phyloP scores from a whole-genome alignment of 2,888 invertebrate genomes.

The Sclerodermus sp. region DNA sequence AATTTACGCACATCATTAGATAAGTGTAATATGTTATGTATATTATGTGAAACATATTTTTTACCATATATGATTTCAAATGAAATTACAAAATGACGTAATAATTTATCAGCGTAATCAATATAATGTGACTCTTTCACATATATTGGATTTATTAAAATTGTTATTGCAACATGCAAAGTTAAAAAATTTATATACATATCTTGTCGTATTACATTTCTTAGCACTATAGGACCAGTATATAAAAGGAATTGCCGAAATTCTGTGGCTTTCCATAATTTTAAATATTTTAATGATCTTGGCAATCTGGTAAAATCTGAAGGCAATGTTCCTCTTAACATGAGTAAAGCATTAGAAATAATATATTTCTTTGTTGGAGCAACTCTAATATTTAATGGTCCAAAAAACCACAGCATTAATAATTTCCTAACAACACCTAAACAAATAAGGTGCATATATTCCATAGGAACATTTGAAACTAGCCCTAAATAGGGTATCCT shows the following conservation, averaged over 20 bases:
- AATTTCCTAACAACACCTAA: conserved; percentile 20
- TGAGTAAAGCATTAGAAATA: conserved; percentile 15
- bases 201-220: conserved; percentile 17
- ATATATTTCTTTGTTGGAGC: conserved; percentile 7
- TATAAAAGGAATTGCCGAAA: conserved; percentile 33
- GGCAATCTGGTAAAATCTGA: conserved; percentile 31
- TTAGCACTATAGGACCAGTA: conserved; percentile 31
- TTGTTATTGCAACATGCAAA: conserved; percentile 25
- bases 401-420: conserved; percentile 10
- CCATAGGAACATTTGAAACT: conserved; percentile 21
- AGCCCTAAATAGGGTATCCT: conserved; percentile 16
- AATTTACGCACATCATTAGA: too few species aligned
- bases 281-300: conserved; percentile 17
- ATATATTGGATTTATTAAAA: conserved; percentile 12
- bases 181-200: conserved; percentile 29
- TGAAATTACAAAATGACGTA: conserved; percentile 9
- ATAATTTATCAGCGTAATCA: conserved; percentile 7
- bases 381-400: conserved; percentile 12
- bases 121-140: conserved; percentile 1
- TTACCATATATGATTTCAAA: conserved; percentile 1
- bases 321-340: conserved; percentile 20
- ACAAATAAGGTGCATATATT: conserved; percentile 23
- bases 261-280: conserved; percentile 32
- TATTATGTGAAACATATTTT: neutral
- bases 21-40: too few species aligned